Evolutionary conservation across 2,113 vertebrate genomes (phyloP), one percentile per base, ranked within the genome.

Genomic region (Podiceps cristatus): DNA sequence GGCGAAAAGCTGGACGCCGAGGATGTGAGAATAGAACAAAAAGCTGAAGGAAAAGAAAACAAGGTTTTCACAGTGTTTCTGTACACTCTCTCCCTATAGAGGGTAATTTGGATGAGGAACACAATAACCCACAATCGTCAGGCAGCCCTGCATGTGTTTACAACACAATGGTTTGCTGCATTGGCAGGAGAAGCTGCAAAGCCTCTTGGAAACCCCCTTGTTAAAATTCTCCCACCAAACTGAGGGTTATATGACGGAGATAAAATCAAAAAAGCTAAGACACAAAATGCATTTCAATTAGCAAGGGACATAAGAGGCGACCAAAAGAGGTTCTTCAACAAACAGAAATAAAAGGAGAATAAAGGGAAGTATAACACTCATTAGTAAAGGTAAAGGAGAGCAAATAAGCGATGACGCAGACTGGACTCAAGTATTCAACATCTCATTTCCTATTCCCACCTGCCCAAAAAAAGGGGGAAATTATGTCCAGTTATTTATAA

Each of bases 191-290:
- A 91, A 93, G 45, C 63, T 80, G 80, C 59, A 79, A 91, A 94
- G 62, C 42, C 69, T 97, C 81, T 90, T 82, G 93, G 85, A 96
- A 95, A 95, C n/a, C 63, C 91, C 89, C 94, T 86, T 37, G 71
- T 90, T 91, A 86, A 95, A 94, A 96, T 94, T 91, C 87, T 95
- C 45, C 62, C 71, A 83, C 71, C 85, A 97, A 94, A 93, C n/a
- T 25, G 71, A 79, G 81, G 25, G 53, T 62, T 95, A 47, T 44
- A 73, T 42, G 89, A 87, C 74, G 88, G 55, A 96, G 94, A 92
- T 73, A 94, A 94, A 96, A 96, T 79, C 9, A 72, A 87, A 91
- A 88, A 72, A 56, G 7, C 40, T 68, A 52, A 72, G 73, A 60
- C 22, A 72, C 58, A 79, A 87, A 95, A 82, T 64, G 35, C 20